Base-by-base conservation (phyloP, 2,797 vertebrate genomes). In the Siniperca scherzeri region DNA sequence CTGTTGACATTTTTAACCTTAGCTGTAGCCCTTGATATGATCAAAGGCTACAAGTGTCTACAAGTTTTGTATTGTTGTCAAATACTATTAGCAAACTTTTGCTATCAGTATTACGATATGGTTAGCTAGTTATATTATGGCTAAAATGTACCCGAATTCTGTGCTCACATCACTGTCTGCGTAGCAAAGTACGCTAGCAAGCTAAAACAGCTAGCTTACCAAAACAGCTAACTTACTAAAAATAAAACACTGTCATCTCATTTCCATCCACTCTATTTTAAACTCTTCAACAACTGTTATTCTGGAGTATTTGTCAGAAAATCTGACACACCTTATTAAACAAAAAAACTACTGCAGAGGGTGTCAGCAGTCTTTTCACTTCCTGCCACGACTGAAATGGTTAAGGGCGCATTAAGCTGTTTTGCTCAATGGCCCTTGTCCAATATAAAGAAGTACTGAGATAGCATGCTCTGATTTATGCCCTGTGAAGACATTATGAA, bases 391-490 rank as follows among this genome's bases (percentile, higher is more conserved):
- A 92, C 88, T 88, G 89, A 92, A 93, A 94, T 89, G 91, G 94
- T 94, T 95, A 94, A 94, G 89, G 86, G 93, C 67, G 88, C 93
- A 95, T 95, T 94, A 92, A 93, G 94, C 93, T 94, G 91, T 93
- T 95, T 95, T 96, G 95, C 92, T 95, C 95, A 96, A 95, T 96
- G 94, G 95, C 91, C 95, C 93, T 91, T 95, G 93, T 95, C 94
- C 93, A 92, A 93, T 94, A 95, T 94, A 94, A 95, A 94, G 93
- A 93, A 93, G 89, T 83, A 93, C 85, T 94, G 91, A 89, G 91
- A 95, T 92, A 93, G 93, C 93, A 93, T 92, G 90, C 92, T 92
- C 90, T 94, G 94, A 95, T 95, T 95, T 95, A 95, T 94, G 89
- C 86, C 84, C 94, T 91, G 91, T 91, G 92, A 94, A 87, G 86